Conservation (phyloP, 1,140 invertebrate species). For the Drosophila virilis region DNA sequence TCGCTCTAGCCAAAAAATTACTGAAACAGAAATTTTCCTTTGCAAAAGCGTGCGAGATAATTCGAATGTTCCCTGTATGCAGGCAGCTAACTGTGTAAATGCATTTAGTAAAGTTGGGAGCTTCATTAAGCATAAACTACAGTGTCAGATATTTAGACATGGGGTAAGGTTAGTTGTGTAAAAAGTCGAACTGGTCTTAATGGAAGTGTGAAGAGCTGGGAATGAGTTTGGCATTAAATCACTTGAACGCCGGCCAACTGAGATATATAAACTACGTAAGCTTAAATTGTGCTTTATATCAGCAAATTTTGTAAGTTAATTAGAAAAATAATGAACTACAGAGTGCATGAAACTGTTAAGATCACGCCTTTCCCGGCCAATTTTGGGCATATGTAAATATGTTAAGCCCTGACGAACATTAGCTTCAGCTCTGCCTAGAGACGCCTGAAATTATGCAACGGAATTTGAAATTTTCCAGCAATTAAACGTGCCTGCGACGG, state of each 20-base stretch:
- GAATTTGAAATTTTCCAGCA: slow-evolving; percentile 63
- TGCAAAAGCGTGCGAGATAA: slow-evolving; percentile 4
- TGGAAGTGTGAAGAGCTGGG: background rate
- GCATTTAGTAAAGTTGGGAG: slow-evolving; percentile 23
- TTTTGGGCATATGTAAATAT: background rate
- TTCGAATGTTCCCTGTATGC: background rate
- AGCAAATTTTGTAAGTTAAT: no score
- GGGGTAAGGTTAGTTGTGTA: background rate
- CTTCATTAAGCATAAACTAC: slow-evolving; percentile 6
- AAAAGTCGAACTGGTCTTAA: no score
- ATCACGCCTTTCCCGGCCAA: background rate
- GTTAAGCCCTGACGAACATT: background rate
- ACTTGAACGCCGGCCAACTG: background rate
- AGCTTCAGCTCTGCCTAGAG: slow-evolving; percentile 13
- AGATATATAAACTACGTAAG: background rate
- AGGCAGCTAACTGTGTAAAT: slow-evolving; percentile 9
- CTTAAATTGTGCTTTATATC: no score
- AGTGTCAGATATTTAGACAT: background rate
- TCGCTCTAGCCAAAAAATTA: slow-evolving; percentile 38
- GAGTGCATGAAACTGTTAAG: no score
- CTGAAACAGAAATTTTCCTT: slow-evolving; percentile 12
- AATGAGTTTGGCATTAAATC: background rate
- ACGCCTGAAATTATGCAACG: slow-evolving; percentile 48
- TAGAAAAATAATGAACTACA: no score
- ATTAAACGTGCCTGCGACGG: slow-evolving; percentile 51